phyloP scores from a whole-genome alignment of 2,888 invertebrate genomes.

The Pollenia griseotomentosa region DNA sequence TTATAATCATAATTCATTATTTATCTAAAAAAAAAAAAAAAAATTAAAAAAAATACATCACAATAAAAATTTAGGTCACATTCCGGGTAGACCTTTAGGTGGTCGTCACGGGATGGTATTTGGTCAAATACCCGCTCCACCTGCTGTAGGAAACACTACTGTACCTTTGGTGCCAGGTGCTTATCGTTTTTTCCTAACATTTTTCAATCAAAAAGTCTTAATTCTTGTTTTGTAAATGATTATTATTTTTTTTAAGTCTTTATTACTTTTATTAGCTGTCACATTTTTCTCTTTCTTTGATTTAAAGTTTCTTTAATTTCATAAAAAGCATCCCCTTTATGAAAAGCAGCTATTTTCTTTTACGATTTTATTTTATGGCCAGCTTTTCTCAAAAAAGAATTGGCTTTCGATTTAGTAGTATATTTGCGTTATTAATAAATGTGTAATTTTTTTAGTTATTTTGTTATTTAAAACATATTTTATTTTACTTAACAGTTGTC shows the following conservation, averaged over 20 bases:
- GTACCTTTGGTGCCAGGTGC: slow-evolving; percentile 86
- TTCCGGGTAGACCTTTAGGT: slow-evolving; percentile 88
- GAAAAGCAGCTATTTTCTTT: slow-evolving; percentile 38
- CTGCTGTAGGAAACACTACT: slow-evolving; percentile 84
- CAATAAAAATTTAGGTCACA: slow-evolving; percentile 85
- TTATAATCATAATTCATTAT: slow-evolving; percentile 73
- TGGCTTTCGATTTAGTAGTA: slow-evolving; percentile 65
- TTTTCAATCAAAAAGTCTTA: slow-evolving; percentile 63
- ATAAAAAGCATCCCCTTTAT: slow-evolving; percentile 64
- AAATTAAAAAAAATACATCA: slow-evolving; percentile 70
- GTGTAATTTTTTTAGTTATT: slow-evolving; percentile 44
- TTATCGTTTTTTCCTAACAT: slow-evolving; percentile 81
- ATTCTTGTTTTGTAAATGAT: slow-evolving; percentile 78
- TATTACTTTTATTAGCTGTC: slow-evolving; percentile 62
- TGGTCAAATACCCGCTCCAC: slow-evolving; percentile 86
- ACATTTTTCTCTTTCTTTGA: slow-evolving; percentile 51
- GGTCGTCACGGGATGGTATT: slow-evolving; percentile 88
- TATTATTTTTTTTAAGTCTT: slow-evolving; percentile 70
- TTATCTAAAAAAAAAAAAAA: slow-evolving; percentile 61
- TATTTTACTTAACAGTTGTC: slow-evolving; percentile 17
- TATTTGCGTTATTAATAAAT: slow-evolving; percentile 62
- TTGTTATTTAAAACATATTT: slow-evolving; percentile 12
- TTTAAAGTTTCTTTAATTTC: slow-evolving; percentile 45
- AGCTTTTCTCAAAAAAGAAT: slow-evolving; percentile 60
- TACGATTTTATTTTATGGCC: slow-evolving; percentile 40